Base-by-base conservation (phyloP, 2,797 vertebrate genomes). In the Thunnus albacares region DNA sequence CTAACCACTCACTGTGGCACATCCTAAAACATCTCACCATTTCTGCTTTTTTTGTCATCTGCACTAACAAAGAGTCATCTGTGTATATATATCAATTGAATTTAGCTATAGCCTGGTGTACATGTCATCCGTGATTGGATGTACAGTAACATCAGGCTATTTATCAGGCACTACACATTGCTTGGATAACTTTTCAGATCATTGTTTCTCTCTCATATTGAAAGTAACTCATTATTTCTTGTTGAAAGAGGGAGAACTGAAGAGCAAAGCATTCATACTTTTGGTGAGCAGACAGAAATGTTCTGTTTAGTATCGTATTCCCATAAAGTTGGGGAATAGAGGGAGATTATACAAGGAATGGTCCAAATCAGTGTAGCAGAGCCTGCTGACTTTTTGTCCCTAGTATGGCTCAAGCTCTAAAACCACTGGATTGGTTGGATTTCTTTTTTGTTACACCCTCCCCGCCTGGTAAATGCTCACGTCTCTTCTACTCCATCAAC, bases 1-100 rank as follows among this genome's bases (percentile, higher is more conserved):
- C 81, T 80, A 87, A 78, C 53, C 6, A 30, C 38, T 77, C 30
- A 60, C 64, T 10, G 35, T 30, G 60, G 69, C 77, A 55, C 58
- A 76, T 41, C 41, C 41, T 14, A 43, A 18, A 59, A 76, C 59
- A 53, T 74, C 26, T 79, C 63, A 73, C 47, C 45, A 13, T 65
- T 75, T 56, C 35, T 69, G 24, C 33, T 65, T 38, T 57, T 68
- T 53, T 38, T 51, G 20, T 60, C 26, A 63, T 52, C n/a, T 66
- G 67, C 55, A 71, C 28, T 71, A 68, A 82, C n/a, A 1, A 69
- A 49, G 13, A 72, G 47, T 82, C 60, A 24, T 18, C 14, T 69
- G 67, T 84, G 47, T 7, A 49, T 56, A 24, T 62, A 55, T 56
- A 43, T 49, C 13, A 20, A 58, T 22, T 77, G 35, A 0, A 33